These are phyloP conservation scores for Bubo bubo DNA, from an alignment of 2,113 vertebrate genomes.

Conservation along the genomic window DNA sequence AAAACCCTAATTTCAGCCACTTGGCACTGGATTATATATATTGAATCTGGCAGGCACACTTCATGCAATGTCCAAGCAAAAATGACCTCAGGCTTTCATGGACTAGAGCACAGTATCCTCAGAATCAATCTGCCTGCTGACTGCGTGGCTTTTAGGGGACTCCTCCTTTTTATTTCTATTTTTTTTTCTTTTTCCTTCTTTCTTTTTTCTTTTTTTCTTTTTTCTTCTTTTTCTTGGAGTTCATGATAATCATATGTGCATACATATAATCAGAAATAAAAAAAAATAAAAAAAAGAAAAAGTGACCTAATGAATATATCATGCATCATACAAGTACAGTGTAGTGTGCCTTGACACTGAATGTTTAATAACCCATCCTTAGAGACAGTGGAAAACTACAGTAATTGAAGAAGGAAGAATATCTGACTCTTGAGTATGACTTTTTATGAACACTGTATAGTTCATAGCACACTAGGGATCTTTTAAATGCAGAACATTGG, in stretches of 20 bases:
- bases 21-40: conserved; percentile 47
- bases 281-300: neutral
- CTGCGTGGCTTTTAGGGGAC: neutral
- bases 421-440: conserved; percentile 62
- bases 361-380: conserved; percentile 58
- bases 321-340: neutral
- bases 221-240: neutral
- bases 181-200: neutral
- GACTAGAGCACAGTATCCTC: neutral
- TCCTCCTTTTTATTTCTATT: neutral
- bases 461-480: conserved; percentile 65
- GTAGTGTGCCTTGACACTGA: conserved; percentile 38
- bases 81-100: conserved; percentile 43
- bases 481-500: conserved; percentile 69
- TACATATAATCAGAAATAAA: conserved; percentile 7
- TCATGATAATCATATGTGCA: neutral
- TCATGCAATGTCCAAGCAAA: conserved; percentile 16
- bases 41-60: conserved; percentile 62
- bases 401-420: conserved; percentile 72
- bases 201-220: neutral
- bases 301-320: conserved; percentile 37
- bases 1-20: conserved; percentile 53
- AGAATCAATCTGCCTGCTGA: neutral
- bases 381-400: conserved; percentile 64
- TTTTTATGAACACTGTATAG: conserved; percentile 66